Evolutionary conservation across 2,888 invertebrate species (phyloP).

Genomic region (Archaeoteleia sp.): DNA sequence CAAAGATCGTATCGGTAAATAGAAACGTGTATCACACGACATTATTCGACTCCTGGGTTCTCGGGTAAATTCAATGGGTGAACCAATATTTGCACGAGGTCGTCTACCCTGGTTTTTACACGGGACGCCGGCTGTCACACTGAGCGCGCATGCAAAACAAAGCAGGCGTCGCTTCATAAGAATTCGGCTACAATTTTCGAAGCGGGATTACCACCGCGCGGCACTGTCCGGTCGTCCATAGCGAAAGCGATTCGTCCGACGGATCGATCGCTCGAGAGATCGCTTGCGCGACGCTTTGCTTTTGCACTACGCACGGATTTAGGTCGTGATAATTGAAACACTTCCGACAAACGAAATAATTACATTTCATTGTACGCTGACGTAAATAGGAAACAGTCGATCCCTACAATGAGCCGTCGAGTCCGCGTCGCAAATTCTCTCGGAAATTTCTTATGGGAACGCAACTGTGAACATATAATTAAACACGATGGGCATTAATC

Average conservation of each 20-base stretch:
- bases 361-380: slow-evolving; percentile 1
- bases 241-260: too few species aligned
- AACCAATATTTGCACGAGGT: slow-evolving; percentile 27
- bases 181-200: slow-evolving; percentile 2
- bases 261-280: too few species aligned
- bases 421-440: too few species aligned
- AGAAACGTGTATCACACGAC: neutral
- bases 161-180: slow-evolving; percentile 9
- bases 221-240: too few species aligned
- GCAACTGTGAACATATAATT: too few species aligned
- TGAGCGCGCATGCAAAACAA: slow-evolving; percentile 11
- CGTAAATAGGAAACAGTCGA: too few species aligned
- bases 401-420: too few species aligned
- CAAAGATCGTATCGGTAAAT: neutral
- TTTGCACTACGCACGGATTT: too few species aligned
- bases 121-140: slow-evolving; percentile 7
- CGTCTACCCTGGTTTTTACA: slow-evolving; percentile 16
- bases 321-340: slow-evolving; percentile 5
- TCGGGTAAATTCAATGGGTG: slow-evolving; percentile 14
- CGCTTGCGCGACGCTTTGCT: too few species aligned
- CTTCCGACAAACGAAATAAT: neutral
- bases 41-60: slow-evolving; percentile 1
- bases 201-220: too few species aligned
- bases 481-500: too few species aligned
- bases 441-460: too few species aligned